phyloP scores from a whole-genome alignment of 2,888 invertebrate species.

The Frankliniella intonsa region DNA sequence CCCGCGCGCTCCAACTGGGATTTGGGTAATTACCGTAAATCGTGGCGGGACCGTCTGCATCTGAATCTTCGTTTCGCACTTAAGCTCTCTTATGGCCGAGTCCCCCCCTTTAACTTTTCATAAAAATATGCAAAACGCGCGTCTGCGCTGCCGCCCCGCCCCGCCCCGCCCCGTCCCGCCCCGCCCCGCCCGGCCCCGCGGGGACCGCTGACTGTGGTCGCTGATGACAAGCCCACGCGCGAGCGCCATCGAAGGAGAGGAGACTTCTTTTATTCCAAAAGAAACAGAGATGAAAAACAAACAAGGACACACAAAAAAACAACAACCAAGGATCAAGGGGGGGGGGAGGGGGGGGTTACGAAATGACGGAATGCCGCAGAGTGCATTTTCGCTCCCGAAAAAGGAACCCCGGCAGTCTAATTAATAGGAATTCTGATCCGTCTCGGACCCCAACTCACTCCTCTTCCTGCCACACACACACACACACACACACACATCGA shows the following conservation, averaged over 20 bases:
- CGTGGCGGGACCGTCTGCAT: too few species aligned
- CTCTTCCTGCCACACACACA: too few species aligned
- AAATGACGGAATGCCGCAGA: background rate
- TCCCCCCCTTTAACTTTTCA: too few species aligned
- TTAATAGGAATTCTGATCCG: conserved; percentile 18
- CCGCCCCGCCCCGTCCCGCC: too few species aligned
- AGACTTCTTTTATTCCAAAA: background rate
- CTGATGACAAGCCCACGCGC: background rate
- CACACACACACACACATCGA: too few species aligned
- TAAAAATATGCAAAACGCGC: too few species aligned
- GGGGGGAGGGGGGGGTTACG: background rate
- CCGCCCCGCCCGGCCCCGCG: background rate
- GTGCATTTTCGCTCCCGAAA: background rate
- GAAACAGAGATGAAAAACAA: background rate
- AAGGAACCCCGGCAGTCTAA: background rate
- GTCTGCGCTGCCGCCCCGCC: background rate
- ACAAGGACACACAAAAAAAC: background rate
- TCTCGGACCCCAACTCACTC: background rate
- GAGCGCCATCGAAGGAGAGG: too few species aligned
- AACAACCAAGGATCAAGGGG: background rate
- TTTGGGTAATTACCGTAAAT: too few species aligned
- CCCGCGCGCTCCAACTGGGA: too few species aligned
- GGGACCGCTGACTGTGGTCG: background rate
- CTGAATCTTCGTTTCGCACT: too few species aligned
- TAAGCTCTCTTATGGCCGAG: too few species aligned